phyloP scores from a whole-genome alignment of 35 echinoderm and acorn worm species.

The Acanthaster planci region DNA sequence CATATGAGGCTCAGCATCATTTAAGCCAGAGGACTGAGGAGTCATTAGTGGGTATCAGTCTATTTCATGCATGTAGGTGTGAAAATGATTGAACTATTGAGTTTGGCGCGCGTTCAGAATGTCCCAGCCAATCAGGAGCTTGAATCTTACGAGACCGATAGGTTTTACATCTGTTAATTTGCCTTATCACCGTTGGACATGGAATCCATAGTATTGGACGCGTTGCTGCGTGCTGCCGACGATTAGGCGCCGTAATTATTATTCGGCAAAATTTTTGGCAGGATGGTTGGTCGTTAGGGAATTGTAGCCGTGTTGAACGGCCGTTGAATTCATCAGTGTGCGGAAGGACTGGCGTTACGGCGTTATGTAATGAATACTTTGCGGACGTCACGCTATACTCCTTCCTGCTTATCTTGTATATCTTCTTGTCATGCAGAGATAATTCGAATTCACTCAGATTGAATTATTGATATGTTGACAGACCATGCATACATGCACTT shows the following conservation, averaged over 20 bases:
- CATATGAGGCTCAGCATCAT: neutral
- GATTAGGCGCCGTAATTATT: slow-evolving; percentile 29
- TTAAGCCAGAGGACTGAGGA: neutral
- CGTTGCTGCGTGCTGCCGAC: neutral
- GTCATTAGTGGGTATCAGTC: neutral
- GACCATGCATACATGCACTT: too few relatives aligned
- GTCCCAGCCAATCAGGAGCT: neutral
- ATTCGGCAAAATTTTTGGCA: slow-evolving; percentile 8
- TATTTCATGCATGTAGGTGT: slow-evolving; percentile 1
- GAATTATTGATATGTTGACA: too few relatives aligned
- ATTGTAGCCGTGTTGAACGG: neutral
- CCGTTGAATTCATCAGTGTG: neutral
- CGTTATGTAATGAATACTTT: slow-evolving; percentile 18
- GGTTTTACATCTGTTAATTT: neutral
- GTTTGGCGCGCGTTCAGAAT: neutral
- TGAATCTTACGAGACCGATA: neutral
- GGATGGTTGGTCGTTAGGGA: slow-evolving; percentile 19
- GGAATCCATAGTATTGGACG: neutral
- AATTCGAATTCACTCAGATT: too few relatives aligned
- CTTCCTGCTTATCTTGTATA: neutral
- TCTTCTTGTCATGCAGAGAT: too few relatives aligned
- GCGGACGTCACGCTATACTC: neutral
- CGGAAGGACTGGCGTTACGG: neutral
- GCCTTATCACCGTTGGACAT: neutral
- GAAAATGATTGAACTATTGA: slow-evolving; percentile 25